Base-by-base conservation (phyloP, 2,888 invertebrate species). In the Abrostola triplasia region DNA sequence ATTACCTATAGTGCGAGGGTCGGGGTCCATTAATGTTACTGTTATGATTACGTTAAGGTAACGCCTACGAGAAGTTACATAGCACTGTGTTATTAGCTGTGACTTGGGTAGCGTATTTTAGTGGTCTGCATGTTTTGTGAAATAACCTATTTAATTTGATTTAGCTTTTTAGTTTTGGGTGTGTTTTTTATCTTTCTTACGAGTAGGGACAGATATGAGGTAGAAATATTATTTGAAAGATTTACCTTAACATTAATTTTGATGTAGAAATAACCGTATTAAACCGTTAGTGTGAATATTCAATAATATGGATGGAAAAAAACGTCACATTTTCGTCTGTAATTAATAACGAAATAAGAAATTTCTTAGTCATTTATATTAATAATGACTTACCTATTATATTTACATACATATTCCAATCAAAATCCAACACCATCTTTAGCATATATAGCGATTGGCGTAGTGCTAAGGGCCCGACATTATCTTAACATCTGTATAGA, bases 21-120 rank as follows among this genome's bases (percentile, higher is more conserved):
- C 47, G 37, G 47, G 42, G 55, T 51, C 50, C 52, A 12, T 4
- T n/a, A 40, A 55, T 10, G 61, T 55, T 42, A 73, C 40, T 40
- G 54, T 2, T 13, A 37, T 49, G 5, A 54, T 36, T 57, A 41
- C 10, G 42, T 9, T 4, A 7, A 38, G 13, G 41, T 59, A 60
- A 64, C 76, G 76, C 71, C 71, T 72, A 70, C 59, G 48, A 44
- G 5, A 58, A 56, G 70, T 44, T 38, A 37, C 12, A 70, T 76
- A 64, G 71, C 71, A 76, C 11, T 41, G 50, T 24, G 52, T 52
- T 50, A 42, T 56, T 24, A 56, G 52, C 40, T 44, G 58, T 56
- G 55, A 36, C 58, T 44, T 36, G 44, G 12, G 40, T 47, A 37
- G 51, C 69, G n/a, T 62, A 44, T 69, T 71, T 69, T 12, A 24